Evolutionary conservation across 1,140 invertebrate species (phyloP).

Genomic region (Plectus sambesii): DNA sequence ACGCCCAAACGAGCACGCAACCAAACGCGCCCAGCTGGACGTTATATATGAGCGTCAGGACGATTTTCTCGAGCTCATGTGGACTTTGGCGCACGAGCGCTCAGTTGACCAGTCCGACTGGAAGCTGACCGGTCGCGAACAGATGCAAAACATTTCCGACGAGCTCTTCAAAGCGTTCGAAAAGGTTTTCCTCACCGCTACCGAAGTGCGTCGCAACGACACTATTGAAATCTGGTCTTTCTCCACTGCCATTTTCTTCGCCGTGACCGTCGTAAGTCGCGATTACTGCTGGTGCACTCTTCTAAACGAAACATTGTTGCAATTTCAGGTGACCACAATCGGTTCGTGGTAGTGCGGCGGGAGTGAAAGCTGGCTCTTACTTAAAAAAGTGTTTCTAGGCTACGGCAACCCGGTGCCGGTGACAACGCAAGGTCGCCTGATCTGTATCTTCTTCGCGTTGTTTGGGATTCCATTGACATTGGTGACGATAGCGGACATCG

Average conservation of each 20-base stretch:
- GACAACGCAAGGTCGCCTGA: slow-evolving; percentile 33
- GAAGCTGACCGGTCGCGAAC: slow-evolving; percentile 30
- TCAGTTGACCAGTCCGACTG: slow-evolving; percentile 20
- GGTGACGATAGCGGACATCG: slow-evolving; percentile 45
- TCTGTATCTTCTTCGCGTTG: slow-evolving; percentile 40
- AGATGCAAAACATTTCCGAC: slow-evolving; percentile 45
- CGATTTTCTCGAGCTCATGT: slow-evolving; percentile 31
- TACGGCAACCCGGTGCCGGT: slow-evolving; percentile 44
- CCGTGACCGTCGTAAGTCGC: slow-evolving; percentile 42
- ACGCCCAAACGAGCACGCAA: slow-evolving; percentile 35
- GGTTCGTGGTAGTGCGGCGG: slow-evolving; percentile 13
- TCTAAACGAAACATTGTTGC: too few relatives aligned
- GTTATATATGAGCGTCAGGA: slow-evolving; percentile 35
- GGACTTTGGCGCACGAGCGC: slow-evolving; percentile 28
- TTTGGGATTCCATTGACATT: slow-evolving; percentile 44
- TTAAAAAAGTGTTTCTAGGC: too few relatives aligned
- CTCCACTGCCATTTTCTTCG: slow-evolving; percentile 45
- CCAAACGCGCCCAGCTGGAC: slow-evolving; percentile 31
- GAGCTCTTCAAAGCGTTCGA: slow-evolving; percentile 42
- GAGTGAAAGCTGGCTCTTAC: background rate
- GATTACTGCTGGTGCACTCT: too few relatives aligned
- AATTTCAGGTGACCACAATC: slow-evolving; percentile 36
- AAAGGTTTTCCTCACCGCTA: slow-evolving; percentile 40
- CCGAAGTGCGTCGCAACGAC: slow-evolving; percentile 39
- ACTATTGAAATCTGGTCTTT: slow-evolving; percentile 45